Base-by-base conservation (phyloP, 1,140 invertebrate species). In the Cherax destructor region DNA sequence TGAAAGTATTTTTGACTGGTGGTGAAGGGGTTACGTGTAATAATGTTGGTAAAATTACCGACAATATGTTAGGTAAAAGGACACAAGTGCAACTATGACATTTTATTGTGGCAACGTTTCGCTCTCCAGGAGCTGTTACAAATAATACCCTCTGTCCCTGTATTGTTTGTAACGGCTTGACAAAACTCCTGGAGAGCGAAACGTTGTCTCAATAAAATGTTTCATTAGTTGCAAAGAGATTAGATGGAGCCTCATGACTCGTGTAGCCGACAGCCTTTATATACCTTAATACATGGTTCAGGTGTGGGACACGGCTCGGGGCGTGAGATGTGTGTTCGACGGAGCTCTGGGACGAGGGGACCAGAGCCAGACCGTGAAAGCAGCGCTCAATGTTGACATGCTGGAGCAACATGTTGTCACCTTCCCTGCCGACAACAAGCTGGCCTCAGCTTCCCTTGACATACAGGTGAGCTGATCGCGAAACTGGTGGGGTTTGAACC, bases 371-470 rank as follows among this genome's bases (percentile, higher is more conserved):
- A 61, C 76, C 21, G 94, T 97, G 50, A 96, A 96, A 0, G 97
- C 97, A 1, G 96, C 96, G 6, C 94, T 98, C 16, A 96, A 96
- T 78, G 97, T 98, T 1, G 97, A 97, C 49, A 97, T 97, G 96
- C 94, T 97, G 83, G 97, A 96, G 90, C 96, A 97, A 94, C 96
- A 97, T 93, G 96, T 97, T 21, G 96, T 97, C 30, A 97, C 97
- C 49, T 98, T 98, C 94, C 97, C 96, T 92, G 97, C 97, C 6
- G 97, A 98, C 92, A 97, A 97, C 5, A 41, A 41, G 30, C 30
- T 83, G 16, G 97, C 97, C 0, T 96, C 96, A 93, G 97, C 97
- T 4, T 96, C 96, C 93, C 94, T 98, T 72, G 97, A 98, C 92
- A 97, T 98, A 79, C 97, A 95, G 94, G 95, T 95, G 80, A 92